Conservation (phyloP, 2,888 invertebrate species). For the Ectobius pallidus region DNA sequence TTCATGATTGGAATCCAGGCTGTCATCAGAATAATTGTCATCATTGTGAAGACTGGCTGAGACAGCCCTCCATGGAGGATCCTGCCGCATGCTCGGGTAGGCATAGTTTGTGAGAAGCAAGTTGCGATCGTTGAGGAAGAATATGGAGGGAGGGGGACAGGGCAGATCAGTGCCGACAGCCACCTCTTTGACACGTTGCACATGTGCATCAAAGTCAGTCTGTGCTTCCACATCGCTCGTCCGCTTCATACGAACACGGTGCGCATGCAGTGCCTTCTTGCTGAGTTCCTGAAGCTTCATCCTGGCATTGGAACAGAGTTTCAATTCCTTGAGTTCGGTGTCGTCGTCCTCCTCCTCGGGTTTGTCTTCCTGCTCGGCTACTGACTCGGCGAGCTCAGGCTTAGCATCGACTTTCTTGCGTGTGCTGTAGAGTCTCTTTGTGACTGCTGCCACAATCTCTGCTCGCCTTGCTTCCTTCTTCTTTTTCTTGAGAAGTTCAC, state of each 20-base stretch:
- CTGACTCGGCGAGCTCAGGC: conserved; percentile 23
- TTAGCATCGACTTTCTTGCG: conserved; percentile 37
- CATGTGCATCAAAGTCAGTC: conserved; percentile 57
- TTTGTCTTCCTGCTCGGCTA: conserved; percentile 3
- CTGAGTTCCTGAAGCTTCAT: conserved; percentile 64
- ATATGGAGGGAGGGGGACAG: neutral
- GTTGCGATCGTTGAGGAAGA: neutral
- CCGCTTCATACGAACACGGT: conserved; percentile 55
- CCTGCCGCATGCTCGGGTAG: neutral
- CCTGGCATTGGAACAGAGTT: conserved; percentile 65
- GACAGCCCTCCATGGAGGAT: neutral
- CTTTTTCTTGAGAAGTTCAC: conserved; percentile 25
- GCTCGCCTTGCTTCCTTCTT: conserved; percentile 51
- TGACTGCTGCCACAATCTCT: conserved; percentile 74
- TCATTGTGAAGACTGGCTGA: conserved; percentile 10
- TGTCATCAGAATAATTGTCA: conserved; percentile 39
- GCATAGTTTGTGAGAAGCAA: neutral
- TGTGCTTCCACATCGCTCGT: conserved; percentile 63
- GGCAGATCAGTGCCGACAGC: conserved; percentile 46
- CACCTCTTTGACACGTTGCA: conserved; percentile 63
- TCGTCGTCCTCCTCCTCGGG: conserved; percentile 19
- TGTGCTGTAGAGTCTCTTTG: conserved; percentile 66
- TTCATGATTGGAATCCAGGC: conserved; percentile 13
- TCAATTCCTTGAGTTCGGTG: conserved; percentile 60
- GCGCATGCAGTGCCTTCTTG: conserved; percentile 62